Evolutionary conservation across 1,140 invertebrate genomes (phyloP), one percentile per base, ranked within the genome.

Genomic region (Manduca sexta): DNA sequence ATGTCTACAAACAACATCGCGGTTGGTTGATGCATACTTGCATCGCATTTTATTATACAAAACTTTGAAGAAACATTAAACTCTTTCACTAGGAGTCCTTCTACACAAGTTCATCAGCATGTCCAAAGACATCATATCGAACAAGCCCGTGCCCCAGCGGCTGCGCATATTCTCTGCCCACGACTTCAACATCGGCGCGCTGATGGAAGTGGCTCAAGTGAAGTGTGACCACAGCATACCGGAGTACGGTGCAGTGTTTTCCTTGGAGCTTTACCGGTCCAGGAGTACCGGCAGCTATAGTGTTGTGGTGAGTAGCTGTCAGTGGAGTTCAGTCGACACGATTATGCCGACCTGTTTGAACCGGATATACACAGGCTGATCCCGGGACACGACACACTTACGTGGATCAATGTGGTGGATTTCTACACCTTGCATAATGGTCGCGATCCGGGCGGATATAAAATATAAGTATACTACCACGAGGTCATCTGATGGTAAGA

Each of bases 111-210:
- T 84, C 49, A 47, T 75, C 4, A 37, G 64, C 45, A 59, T 63
- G 1, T 69, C 74, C 3, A 46, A 53, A 16, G 64, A 64, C 18
- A 70, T 80, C n/a, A 45, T 60, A 2, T 38, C 54, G 5, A 74
- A 69, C 0, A 66, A 65, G 37, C 41, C 42, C 5, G 58, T 81
- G 2, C 57, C 48, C 7, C 64, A 76, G 37, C 49, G 62, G 0
- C 48, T 84, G 42, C 45, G 60, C 0, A 52, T 78, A 46, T 71
- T 64, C 52, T 81, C 80, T 0, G 65, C 68, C 0, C 80, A 84
- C 29, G 80, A 84, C 56, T 84, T 78, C 63, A 84, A 84, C 53
- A 67, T 84, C 5, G 80, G 77, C 0, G 57, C 75, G 2, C 39
- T 84, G 30, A 81, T 84, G 74, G 72, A 74, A 11, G 80, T 71